phyloP scores from a whole-genome alignment of 2,888 invertebrate genomes.

The Fragum fragum region DNA sequence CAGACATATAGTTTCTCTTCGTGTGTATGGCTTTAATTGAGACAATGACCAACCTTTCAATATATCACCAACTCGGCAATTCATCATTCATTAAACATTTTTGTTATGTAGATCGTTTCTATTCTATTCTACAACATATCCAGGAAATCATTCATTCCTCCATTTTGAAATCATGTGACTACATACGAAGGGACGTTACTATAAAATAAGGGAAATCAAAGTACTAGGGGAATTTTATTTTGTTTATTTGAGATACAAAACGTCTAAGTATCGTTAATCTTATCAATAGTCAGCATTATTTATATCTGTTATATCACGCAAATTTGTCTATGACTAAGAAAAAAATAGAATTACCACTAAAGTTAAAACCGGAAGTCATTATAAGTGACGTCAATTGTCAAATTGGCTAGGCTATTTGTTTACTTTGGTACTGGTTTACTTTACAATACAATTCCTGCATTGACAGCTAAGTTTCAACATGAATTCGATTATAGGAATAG shows the following conservation, averaged over 20 bases:
- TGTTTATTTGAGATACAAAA: too few species aligned
- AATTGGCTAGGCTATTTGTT: not conserved
- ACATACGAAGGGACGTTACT: not conserved
- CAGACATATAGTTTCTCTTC: not conserved
- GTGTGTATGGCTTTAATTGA: too few species aligned
- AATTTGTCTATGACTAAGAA: too few species aligned
- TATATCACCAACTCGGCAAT: not conserved
- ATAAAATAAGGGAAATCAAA: not conserved
- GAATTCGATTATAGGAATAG: constrained; percentile 64
- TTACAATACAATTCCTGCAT: not conserved
- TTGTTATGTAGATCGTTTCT: not conserved
- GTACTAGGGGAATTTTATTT: not conserved
- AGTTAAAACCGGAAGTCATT: not conserved
- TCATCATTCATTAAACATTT: not conserved
- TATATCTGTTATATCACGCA: not conserved
- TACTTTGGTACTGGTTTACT: not conserved
- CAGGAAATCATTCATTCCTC: constrained; percentile 6
- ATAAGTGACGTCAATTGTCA: not conserved
- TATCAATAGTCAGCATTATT: not conserved
- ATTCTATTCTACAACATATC: not conserved
- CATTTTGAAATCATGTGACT: constrained; percentile 47
- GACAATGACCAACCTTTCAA: not conserved
- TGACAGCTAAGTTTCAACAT: constrained; percentile 11
- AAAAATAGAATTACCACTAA: too few species aligned
- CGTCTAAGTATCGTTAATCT: not conserved